Evolutionary conservation across 2,113 vertebrate species (phyloP).

Genomic region (Camelus dromedarius): DNA sequence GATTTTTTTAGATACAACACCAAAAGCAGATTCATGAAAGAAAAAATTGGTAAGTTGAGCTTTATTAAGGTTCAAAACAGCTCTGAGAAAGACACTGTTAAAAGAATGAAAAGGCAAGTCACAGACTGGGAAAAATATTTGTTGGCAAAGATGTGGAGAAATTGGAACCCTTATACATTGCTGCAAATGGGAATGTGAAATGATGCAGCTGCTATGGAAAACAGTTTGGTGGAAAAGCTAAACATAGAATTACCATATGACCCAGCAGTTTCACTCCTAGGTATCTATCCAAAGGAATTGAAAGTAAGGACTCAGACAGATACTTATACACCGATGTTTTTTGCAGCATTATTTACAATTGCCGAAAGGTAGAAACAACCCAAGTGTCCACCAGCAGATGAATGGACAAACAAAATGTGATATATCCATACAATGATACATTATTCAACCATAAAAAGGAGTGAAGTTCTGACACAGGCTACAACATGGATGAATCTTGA

Average conservation of each 20-base stretch:
- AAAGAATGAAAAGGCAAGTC: conserved; percentile 5
- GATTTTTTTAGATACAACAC: background rate
- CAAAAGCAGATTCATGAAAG: background rate
- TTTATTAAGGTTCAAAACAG: background rate
- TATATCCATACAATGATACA: background rate
- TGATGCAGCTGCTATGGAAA: background rate
- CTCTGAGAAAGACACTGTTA: background rate
- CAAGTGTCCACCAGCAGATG: background rate
- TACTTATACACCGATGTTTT: background rate
- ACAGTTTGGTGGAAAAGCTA: background rate
- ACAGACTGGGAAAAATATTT: background rate
- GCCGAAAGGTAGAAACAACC: background rate
- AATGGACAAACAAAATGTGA: background rate
- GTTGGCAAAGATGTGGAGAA: background rate
- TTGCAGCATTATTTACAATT: conserved; percentile 4
- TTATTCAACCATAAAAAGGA: background rate
- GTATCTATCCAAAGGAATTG: background rate
- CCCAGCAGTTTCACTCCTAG: background rate
- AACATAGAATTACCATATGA: background rate
- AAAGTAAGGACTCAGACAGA: background rate
- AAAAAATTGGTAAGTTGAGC: background rate
- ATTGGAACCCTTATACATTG: background rate
- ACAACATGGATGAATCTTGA: background rate
- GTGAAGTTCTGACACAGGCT: background rate
- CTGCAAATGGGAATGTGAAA: background rate